Base-by-base conservation (phyloP, 2,888 invertebrate species). In the Spisula solida region DNA sequence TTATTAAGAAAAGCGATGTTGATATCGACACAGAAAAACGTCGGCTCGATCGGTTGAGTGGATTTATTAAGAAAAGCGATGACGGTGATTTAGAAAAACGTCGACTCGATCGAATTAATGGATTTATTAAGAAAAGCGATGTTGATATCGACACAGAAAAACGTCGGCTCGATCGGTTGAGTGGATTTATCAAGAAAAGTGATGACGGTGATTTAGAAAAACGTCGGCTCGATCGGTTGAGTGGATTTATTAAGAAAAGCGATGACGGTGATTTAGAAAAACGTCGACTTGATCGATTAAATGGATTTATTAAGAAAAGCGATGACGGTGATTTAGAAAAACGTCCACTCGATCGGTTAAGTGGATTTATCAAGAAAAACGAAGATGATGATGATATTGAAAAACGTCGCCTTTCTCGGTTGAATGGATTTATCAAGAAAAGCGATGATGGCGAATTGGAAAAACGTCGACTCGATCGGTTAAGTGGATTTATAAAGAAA, bases 201-300 rank as follows among this genome's bases (percentile, higher is more conserved):
- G 25, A 48, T n/a, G 51, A 48, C 29, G 25, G 47, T n/a, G 82
- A 60, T 47, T 10, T 18, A 2, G 48, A 34, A 25, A 83, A 83
- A 41, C 60, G 70, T 10, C 79, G 41, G 20, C 51, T 81, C 25
- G 82, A 82, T n/a, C 29, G 31, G 56, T 29, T 82, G 29, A 83
- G 82, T 47, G 82, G 82, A 70, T 83, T 83, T 83, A 47, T 83
- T 16, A 83, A 83, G 48, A 83, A 83, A 70, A 83, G 70, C 29
- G 82, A 83, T 29, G 29, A 47, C 47, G n/a, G 2, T 6, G 47
- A 83, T 25, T 4, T 25, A 6, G 48, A 70, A n/a, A 83, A 70
- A 70, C 70, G 70, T 16, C 70, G 70, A 70, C 25, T 70, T 29
- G 70, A 70, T 29, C 70, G 25, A 29, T 10, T 70, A 1, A 70